Base-by-base conservation (phyloP, 2,888 invertebrate genomes). In the Ophion slaviceki region DNA sequence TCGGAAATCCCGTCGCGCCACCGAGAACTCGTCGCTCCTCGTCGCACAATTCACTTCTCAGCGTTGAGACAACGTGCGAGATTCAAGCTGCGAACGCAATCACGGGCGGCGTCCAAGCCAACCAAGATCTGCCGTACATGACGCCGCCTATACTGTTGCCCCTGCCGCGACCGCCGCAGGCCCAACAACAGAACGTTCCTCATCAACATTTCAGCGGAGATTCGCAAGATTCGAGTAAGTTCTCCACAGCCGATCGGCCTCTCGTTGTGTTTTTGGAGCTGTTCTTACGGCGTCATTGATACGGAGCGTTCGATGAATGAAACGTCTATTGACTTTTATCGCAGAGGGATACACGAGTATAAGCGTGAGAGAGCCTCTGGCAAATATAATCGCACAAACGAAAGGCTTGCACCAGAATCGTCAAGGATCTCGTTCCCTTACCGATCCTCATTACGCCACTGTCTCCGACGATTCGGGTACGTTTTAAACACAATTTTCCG, bases 271-370 rank as follows among this genome's bases (percentile, higher is more conserved):
- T 45, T 71, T 11, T 72, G 57, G 59, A 84, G 45, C 61, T 66
- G 36, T 17, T 24, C 17, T 61, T 64, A 40, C 40, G 40, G 40
- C 1, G 7, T 20, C 3, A 45, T 17, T 17, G 53, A 53, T 53
- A 53, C 14, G 3, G 14, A 53, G 17, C 53, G 53, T 17, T 40
- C 40, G 40, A 40, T 1, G 6, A 67, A 36, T 32, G 24, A 59
- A 62, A 74, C 32, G 6, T 20, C 32, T 20, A 0, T 7, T 62
- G 20, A n/a, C 24, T 24, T 10, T 64, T 57, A 11, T 57, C 95
- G 45, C 94, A 97, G 98, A 98, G 95, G 98, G 98, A 68, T 98
- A 98, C 93, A 98, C 98, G 0, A 98, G 98, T 92, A 98, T 98
- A 89, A 98, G 98, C 88, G 98, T 98, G 1, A 95, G 98, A 24